Percentiles rank a stretch among this genome's conserved stretches.
Evolutionary conservation across 2,888 invertebrate genomes (phyloP).

Genomic region (Julus scandinavius): DNA sequence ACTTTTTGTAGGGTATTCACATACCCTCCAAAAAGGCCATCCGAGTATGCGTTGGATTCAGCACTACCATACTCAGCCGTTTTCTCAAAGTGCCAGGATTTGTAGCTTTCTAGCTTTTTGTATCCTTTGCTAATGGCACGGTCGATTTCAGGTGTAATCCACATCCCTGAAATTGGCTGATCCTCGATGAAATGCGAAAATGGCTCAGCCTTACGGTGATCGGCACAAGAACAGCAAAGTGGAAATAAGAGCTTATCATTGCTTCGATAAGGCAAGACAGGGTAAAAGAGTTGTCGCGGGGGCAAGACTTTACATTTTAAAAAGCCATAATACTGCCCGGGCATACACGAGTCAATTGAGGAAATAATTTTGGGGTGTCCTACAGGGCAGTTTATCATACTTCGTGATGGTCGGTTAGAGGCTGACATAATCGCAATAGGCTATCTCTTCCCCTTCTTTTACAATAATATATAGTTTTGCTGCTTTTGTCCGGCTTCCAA

Average conservation of each 20-base stretch:
- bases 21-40: slow-evolving; percentile 41
- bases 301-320: background rate
- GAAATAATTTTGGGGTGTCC: background rate
- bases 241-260: slow-evolving; percentile 11
- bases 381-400: background rate
- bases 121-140: slow-evolving; percentile 1
- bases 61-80: background rate
- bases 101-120: background rate
- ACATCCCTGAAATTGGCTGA: background rate
- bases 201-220: background rate
- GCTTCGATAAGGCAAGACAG: background rate
- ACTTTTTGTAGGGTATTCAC: background rate
- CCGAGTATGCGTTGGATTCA: background rate
- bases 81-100: slow-evolving; percentile 48
- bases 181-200: background rate
- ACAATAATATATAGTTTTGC: background rate
- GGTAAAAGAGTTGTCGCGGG: background rate
- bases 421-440: background rate
- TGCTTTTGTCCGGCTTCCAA: background rate
- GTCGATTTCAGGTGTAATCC: slow-evolving; percentile 46
- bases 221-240: background rate
- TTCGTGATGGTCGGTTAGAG: background rate
- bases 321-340: background rate
- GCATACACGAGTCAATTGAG: background rate
- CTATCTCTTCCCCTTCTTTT: background rate